Percentiles rank a stretch among this genome's conserved stretches.
phyloP scores from a whole-genome alignment of 2,888 invertebrate species.

The Melieria omissa region DNA sequence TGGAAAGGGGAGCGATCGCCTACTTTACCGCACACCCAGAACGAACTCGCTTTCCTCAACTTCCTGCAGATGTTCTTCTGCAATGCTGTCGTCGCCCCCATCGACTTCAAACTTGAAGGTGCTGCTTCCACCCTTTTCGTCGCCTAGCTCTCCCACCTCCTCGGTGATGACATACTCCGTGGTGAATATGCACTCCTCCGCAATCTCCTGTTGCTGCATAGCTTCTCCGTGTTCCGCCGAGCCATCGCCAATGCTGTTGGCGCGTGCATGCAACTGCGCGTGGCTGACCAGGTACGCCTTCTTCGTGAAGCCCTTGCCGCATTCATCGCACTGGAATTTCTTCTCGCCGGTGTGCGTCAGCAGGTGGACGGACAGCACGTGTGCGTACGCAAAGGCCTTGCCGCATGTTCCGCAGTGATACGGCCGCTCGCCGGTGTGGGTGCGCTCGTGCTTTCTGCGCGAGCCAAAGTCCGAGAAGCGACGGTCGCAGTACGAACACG shows the following conservation, averaged over 20 bases:
- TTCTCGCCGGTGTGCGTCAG: conserved; percentile 65
- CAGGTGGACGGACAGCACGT: conserved; percentile 62
- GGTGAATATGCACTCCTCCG: conserved; percentile 56
- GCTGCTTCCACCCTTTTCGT: conserved; percentile 45
- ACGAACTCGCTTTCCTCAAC: conserved; percentile 26
- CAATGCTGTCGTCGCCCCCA: conserved; percentile 24
- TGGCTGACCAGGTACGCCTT: conserved; percentile 61
- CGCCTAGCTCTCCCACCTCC: conserved; percentile 43
- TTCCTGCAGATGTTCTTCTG: conserved; percentile 37
- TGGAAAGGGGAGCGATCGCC: too few relatives aligned
- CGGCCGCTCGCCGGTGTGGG: conserved; percentile 65
- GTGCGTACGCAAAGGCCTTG: conserved; percentile 65
- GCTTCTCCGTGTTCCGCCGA: neutral
- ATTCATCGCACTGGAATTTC: conserved; percentile 61
- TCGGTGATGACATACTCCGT: conserved; percentile 48
- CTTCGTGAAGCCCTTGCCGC: conserved; percentile 65
- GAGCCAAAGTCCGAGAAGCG: conserved; percentile 67
- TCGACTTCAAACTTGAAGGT: conserved; percentile 8
- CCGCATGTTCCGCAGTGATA: conserved; percentile 61
- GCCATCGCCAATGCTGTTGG: conserved; percentile 2
- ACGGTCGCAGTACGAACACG: conserved; percentile 63
- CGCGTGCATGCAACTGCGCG: conserved; percentile 53
- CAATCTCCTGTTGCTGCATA: conserved; percentile 27
- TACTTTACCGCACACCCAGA: neutral
- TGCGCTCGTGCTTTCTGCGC: conserved; percentile 66